phyloP scores from a whole-genome alignment of 2,888 invertebrate genomes.

The Cosmopolites sordidus region DNA sequence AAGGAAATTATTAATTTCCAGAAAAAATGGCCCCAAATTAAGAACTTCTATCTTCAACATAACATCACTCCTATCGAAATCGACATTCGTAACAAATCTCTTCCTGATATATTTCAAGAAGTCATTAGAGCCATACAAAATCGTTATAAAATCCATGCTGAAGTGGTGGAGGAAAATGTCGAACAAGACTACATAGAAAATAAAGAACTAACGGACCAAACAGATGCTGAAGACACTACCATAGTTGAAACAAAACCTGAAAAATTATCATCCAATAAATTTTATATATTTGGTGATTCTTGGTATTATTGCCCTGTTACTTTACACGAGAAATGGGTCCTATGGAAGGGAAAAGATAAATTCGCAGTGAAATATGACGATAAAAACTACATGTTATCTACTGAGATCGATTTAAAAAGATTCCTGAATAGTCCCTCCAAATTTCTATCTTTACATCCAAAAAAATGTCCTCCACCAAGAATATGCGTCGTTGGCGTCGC shows the following conservation, averaged over 20 bases:
- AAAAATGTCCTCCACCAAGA: constrained; percentile 51
- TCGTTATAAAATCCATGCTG: constrained; percentile 46
- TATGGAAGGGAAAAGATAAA: constrained; percentile 61
- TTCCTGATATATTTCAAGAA: constrained; percentile 37
- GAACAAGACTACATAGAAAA: constrained; percentile 51
- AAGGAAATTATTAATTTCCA: constrained; percentile 31
- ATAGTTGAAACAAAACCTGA: constrained; percentile 25
- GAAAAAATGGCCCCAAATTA: constrained; percentile 32
- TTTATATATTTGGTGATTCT: constrained; percentile 52
- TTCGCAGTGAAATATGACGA: constrained; percentile 53
- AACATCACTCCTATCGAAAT: constrained; percentile 34
- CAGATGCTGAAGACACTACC: constrained; percentile 38
- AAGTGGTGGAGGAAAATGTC: constrained; percentile 50
- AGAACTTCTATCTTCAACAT: constrained; percentile 32
- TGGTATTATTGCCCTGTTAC: constrained; percentile 60
- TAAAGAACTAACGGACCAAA: constrained; percentile 42
- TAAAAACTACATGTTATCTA: constrained; percentile 54
- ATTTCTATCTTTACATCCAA: constrained; percentile 46
- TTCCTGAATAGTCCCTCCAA: constrained; percentile 53
- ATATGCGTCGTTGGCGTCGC: constrained; percentile 57
- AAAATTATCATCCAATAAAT: constrained; percentile 21
- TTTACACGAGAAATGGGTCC: constrained; percentile 51
- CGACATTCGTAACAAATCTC: constrained; percentile 35
- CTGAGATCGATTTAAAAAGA: constrained; percentile 48
- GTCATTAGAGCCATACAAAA: constrained; percentile 38